These are phyloP conservation scores for Pavo muticus DNA, from an alignment of 2,113 vertebrate species.

Conservation along the genomic window DNA sequence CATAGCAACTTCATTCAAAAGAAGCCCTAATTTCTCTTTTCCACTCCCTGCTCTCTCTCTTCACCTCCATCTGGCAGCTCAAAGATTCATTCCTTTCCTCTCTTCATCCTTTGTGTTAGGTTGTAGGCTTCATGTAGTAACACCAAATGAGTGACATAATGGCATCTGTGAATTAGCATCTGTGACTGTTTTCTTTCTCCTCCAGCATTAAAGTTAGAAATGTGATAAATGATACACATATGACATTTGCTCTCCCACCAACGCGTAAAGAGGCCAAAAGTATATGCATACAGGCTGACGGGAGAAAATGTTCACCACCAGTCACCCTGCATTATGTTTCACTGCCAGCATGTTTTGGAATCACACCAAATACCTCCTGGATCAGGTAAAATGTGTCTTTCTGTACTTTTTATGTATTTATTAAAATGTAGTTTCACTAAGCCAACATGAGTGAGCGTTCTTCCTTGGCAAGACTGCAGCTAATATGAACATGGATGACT, in stretches of 20 bases:
- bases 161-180: background rate
- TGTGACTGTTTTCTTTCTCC: background rate
- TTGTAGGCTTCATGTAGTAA: background rate
- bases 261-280: constrained; percentile 81
- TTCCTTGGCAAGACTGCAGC: background rate
- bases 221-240: constrained; percentile 77
- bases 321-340: constrained; percentile 79
- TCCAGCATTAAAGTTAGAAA: constrained; percentile 78
- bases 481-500: background rate
- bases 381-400: constrained; percentile 75
- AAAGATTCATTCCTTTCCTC: background rate
- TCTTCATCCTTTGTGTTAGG: background rate
- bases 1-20: background rate
- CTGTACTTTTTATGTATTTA: background rate
- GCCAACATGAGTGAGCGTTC: background rate
- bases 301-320: constrained; percentile 69
- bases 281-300: constrained; percentile 78
- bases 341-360: constrained; percentile 73
- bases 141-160: background rate
- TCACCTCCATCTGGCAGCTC: background rate
- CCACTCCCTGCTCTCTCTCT: background rate
- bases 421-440: background rate
- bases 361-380: constrained; percentile 81
- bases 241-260: constrained; percentile 83
- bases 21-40: constrained; percentile 14